phyloP scores from a whole-genome alignment of 1,140 invertebrate species.

The Zaprionus inermis region DNA sequence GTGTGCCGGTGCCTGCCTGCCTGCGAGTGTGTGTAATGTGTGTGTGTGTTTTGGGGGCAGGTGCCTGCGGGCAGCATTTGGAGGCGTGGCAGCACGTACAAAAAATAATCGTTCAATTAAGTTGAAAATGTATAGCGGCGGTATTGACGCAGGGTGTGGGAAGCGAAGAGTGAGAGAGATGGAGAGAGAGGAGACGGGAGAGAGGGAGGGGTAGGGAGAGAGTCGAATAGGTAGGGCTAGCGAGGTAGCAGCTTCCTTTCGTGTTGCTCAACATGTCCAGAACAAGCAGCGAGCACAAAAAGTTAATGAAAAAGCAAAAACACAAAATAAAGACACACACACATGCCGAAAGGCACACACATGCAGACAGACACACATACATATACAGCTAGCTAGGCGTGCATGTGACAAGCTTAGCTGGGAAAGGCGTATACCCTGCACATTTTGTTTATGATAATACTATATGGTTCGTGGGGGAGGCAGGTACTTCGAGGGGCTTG shows the following conservation, averaged over 20 bases:
- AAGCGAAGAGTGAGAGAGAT: neutral
- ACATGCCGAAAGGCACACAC: neutral
- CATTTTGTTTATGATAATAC: neutral
- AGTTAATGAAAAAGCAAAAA: constrained; percentile 69
- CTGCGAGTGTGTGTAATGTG: neutral
- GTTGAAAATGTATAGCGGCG: constrained; percentile 42
- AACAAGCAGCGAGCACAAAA: constrained; percentile 64
- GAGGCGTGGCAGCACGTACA: constrained; percentile 57
- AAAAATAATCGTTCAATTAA: constrained; percentile 82
- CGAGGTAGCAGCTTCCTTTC: constrained; percentile 5
- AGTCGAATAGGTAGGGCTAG: no score
- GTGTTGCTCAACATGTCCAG: constrained; percentile 57
- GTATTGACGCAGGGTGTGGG: neutral
- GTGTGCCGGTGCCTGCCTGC: neutral
- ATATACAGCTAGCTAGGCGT: neutral
- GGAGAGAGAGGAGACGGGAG: constrained; percentile 5
- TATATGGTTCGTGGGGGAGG: no score
- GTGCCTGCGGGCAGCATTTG: constrained; percentile 9
- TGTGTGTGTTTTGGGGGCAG: constrained; percentile 16
- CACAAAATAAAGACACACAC: constrained; percentile 21
- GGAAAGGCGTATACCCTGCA: constrained; percentile 27
- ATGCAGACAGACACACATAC: neutral
- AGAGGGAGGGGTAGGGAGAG: neutral
- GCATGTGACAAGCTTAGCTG: constrained; percentile 17
- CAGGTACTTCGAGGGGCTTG: no score